Conservation (phyloP, 2,113 vertebrate species). For the Suricata suricatta region DNA sequence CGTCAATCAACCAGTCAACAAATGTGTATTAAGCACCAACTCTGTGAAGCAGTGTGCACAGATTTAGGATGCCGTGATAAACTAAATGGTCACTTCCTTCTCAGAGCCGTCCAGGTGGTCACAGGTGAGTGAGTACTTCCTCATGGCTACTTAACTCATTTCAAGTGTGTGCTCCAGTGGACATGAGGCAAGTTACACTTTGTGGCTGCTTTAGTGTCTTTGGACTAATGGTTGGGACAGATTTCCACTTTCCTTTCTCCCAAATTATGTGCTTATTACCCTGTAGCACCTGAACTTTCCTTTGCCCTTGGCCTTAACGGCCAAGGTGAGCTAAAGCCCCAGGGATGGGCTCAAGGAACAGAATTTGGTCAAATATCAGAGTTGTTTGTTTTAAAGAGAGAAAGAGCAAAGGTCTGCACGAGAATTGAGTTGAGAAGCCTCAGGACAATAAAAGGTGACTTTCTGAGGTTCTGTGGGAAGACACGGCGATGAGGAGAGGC, state of each 20-base stretch:
- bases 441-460: fast-evolving
- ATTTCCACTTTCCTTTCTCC: not conserved
- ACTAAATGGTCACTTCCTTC: not conserved
- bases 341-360: not conserved
- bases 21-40: not conserved
- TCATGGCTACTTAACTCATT: slow-evolving; percentile 9
- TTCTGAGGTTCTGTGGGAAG: not conserved
- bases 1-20: not conserved
- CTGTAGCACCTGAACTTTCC: not conserved
- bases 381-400: not conserved
- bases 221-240: not conserved
- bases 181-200: not conserved
- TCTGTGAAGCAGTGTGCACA: fast-evolving
- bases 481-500: not conserved
- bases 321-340: not conserved
- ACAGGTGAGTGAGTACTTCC: not conserved
- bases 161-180: fast-evolving
- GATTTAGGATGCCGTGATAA: fast-evolving
- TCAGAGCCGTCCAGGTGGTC: not conserved
- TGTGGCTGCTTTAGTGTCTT: fast-evolving
- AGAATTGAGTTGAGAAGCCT: not conserved
- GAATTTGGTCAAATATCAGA: not conserved
- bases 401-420: not conserved
- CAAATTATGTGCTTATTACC: not conserved
- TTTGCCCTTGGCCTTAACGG: not conserved